A percentile compares a stretch with the other conserved stretches of the same genome.
phyloP scores from a whole-genome alignment of 2,113 vertebrate genomes.

The Periophthalmus modestus region DNA sequence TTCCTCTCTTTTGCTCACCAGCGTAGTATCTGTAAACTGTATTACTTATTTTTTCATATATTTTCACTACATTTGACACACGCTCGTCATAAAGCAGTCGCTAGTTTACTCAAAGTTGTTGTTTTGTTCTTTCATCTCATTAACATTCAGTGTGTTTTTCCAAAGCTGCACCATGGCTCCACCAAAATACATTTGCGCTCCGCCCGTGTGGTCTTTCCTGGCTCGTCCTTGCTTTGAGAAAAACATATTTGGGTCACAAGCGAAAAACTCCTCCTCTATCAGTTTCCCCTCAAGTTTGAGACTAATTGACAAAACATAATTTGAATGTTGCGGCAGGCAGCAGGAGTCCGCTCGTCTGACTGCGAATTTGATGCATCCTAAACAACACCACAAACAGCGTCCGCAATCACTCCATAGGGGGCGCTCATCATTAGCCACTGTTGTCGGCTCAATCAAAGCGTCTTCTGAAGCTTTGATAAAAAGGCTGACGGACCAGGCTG shows the following conservation, averaged over 20 bases:
- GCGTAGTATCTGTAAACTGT: too few relatives aligned
- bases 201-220: slow-evolving; percentile 13
- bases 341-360: slow-evolving; percentile 50
- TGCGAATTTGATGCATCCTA: slow-evolving; percentile 57
- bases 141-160: slow-evolving; percentile 8
- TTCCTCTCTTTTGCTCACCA: too few relatives aligned
- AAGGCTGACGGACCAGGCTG: slow-evolving; percentile 21
- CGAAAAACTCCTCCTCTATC: slow-evolving; percentile 10
- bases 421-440: slow-evolving; percentile 56
- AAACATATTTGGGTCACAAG: slow-evolving; percentile 37
- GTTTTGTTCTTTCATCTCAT: not conserved
- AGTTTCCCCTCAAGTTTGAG: slow-evolving; percentile 36
- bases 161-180: slow-evolving; percentile 18
- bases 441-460: slow-evolving; percentile 62
- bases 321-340: slow-evolving; percentile 61
- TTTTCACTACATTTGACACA: too few relatives aligned
- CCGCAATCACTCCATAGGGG: slow-evolving; percentile 55
- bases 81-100: not conserved
- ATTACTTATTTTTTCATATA: too few relatives aligned
- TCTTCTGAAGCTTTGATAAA: slow-evolving; percentile 48
- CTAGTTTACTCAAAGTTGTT: not conserved
- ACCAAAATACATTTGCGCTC: slow-evolving; percentile 8
- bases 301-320: slow-evolving; percentile 65
- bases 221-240: slow-evolving; percentile 18
- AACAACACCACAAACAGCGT: slow-evolving; percentile 64